Evolutionary conservation across 2,113 vertebrate genomes (phyloP), one percentile per base, ranked within the genome.

Genomic region (Lophura nycthemera): DNA sequence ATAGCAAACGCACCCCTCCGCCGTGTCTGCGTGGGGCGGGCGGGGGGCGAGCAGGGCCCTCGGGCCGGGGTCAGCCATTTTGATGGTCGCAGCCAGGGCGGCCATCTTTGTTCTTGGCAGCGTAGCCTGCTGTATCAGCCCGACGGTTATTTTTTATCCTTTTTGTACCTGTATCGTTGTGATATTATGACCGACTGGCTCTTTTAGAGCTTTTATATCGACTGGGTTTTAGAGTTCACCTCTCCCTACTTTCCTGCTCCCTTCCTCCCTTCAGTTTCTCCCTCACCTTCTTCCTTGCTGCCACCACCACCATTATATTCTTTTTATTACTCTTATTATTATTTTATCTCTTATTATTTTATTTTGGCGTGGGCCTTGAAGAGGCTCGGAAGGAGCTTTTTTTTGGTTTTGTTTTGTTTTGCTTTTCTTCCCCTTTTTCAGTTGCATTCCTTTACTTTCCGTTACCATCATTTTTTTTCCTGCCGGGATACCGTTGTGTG

Each of bases 401-500:
- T 54, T 54, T 54, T n/a, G n/a, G 38, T 38, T 38, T 38, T 38
- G 38, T 38, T 38, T 38, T 10, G 38, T 54, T 43, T 43, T 8
- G 42, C 13, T 52, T 52, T 52, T 61, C 43, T 30, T 40, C 27
- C 29, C 67, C 9, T 72, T 27, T 54, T 12, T 11, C 0, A 42
- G 77, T 92, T 81, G 8, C 32, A 56, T 92, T 40, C 14, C 11
- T 7, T 3, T 8, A 10, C 42, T 57, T 59, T 5, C 6, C 11
- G 36, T 48, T 47, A 25, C 13, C 52, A 71, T 29, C 2, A 4
- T 13, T 43, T 22, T 79, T 77, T 94, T 97, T 95, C 98, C 98
- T 99, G 98, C 97, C 94, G 98, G 97, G 97, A 97, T 97, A 97
- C 95, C 97, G 97, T 98, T 97, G 97, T 99, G 98, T 98, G 98